Evolutionary conservation across 2,113 vertebrate genomes (phyloP).

Genomic region (Erinaceus europaeus): DNA sequence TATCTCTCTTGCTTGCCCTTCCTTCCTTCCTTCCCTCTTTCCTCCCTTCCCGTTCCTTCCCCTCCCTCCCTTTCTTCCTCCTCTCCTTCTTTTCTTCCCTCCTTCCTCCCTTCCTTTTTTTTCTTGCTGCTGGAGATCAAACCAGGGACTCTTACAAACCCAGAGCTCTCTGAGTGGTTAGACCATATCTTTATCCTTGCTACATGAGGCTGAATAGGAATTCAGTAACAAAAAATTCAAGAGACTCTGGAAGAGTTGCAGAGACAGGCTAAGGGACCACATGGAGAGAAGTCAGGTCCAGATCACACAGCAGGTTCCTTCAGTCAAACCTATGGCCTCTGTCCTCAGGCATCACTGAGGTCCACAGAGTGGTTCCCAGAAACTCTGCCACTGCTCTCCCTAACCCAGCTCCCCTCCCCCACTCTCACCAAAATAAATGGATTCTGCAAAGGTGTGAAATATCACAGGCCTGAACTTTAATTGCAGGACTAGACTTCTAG

Average conservation of each 20-base stretch:
- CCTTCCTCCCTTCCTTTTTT: too few species aligned
- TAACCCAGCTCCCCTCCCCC: too few species aligned
- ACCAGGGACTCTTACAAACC: too few species aligned
- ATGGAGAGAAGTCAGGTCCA: background rate
- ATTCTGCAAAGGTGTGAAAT: background rate
- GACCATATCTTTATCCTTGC: background rate
- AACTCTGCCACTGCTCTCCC: background rate
- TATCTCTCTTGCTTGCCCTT: too few species aligned
- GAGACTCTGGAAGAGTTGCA: background rate
- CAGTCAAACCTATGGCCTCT: background rate
- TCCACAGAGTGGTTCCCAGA: background rate
- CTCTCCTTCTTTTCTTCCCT: too few species aligned
- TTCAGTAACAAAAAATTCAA: background rate
- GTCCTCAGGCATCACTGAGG: fast-evolving
- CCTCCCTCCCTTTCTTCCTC: too few species aligned
- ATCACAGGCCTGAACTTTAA: background rate
- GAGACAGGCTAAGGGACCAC: background rate
- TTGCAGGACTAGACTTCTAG: background rate
- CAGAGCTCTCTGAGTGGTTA: too few species aligned
- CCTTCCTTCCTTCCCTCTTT: too few species aligned
- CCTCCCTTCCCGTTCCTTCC: too few species aligned
- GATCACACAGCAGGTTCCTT: background rate
- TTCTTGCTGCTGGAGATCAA: too few species aligned
- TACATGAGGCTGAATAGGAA: background rate
- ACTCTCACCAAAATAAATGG: background rate